Conservation (phyloP, 2,888 invertebrate genomes). For the Falcaria lacertinaria region DNA sequence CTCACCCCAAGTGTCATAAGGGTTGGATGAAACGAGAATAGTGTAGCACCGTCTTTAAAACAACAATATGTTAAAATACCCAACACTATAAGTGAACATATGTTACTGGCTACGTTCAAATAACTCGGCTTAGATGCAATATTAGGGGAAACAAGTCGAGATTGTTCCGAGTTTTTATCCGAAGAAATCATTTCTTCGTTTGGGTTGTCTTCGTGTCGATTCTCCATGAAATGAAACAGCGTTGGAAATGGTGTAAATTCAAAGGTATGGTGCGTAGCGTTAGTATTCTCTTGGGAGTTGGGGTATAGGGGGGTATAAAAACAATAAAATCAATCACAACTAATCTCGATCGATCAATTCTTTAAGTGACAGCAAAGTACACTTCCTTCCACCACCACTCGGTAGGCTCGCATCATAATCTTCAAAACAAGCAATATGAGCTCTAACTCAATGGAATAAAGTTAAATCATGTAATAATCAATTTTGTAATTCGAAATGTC, state of each 20-base stretch:
- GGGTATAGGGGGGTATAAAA: too few relatives aligned
- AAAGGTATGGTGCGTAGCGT: too few relatives aligned
- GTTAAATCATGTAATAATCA: too few relatives aligned
- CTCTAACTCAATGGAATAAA: too few relatives aligned
- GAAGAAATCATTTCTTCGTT: conserved; percentile 42
- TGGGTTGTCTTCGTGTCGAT: conserved; percentile 19
- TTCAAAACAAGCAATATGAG: too few relatives aligned
- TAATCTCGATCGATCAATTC: too few relatives aligned
- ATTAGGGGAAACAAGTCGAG: conserved; percentile 52
- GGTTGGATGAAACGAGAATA: conserved; percentile 72
- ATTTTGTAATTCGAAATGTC: too few relatives aligned
- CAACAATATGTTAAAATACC: conserved; percentile 58
- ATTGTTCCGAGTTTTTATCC: conserved; percentile 56
- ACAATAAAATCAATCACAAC: too few relatives aligned
- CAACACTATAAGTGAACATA: conserved; percentile 51
- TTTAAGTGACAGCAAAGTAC: too few relatives aligned
- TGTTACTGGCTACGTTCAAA: conserved; percentile 57
- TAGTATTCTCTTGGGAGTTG: too few relatives aligned
- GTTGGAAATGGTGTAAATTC: not conserved
- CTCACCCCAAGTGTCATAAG: conserved; percentile 73
- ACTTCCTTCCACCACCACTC: too few relatives aligned
- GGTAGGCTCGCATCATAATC: too few relatives aligned
- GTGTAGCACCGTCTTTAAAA: conserved; percentile 47
- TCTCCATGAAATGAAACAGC: conserved; percentile 26
- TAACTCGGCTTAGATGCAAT: conserved; percentile 50